A percentile compares a stretch with the other conserved stretches of the same genome.
phyloP scores from a whole-genome alignment of 2,888 invertebrate species.

The Germaria angustata region DNA sequence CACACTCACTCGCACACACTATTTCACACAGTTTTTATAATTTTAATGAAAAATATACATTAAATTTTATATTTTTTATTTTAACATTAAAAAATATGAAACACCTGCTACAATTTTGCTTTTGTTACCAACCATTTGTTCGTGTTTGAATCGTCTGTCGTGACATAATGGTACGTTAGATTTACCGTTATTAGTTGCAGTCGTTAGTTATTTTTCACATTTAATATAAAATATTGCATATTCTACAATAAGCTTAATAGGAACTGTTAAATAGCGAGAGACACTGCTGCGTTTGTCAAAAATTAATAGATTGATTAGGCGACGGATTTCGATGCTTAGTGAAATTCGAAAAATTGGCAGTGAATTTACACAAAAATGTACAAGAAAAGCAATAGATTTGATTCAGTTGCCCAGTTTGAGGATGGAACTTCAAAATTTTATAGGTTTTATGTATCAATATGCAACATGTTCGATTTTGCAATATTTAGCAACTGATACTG shows the following conservation, averaged over 20 bases:
- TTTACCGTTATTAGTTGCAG: constrained; percentile 28
- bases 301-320: too few species aligned
- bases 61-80: constrained; percentile 38
- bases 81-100: constrained; percentile 52
- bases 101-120: constrained; percentile 54
- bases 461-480: too few species aligned
- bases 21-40: neutral
- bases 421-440: too few species aligned
- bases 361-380: too few species aligned
- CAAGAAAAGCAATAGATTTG: too few species aligned
- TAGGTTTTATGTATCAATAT: too few species aligned
- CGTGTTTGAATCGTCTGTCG: neutral
- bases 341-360: too few species aligned
- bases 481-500: too few species aligned
- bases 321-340: too few species aligned
- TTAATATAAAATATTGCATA: constrained; percentile 18
- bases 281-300: neutral
- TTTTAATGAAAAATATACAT: constrained; percentile 56
- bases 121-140: constrained; percentile 2
- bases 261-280: constrained; percentile 14
- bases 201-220: neutral
- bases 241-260: constrained; percentile 20
- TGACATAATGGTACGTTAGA: constrained; percentile 1
- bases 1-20: neutral
- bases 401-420: too few species aligned